These are phyloP conservation scores for Aselliscus stoliczkanus DNA, from an alignment of 2,797 vertebrate species.

Conservation along the genomic window DNA sequence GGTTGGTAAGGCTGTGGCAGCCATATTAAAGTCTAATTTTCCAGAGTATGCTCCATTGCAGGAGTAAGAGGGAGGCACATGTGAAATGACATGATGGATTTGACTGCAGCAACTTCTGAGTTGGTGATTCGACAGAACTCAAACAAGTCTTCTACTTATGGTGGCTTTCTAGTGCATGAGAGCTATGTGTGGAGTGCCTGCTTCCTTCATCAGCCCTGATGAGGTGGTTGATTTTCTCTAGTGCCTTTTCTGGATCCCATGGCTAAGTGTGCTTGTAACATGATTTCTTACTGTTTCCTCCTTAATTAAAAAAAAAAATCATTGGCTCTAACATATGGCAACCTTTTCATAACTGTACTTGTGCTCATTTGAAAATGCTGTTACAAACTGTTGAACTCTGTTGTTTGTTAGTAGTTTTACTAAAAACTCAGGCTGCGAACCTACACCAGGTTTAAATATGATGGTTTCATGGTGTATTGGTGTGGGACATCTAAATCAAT, in stretches of 20 bases:
- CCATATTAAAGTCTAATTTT: not conserved
- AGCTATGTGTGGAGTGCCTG: too few relatives aligned
- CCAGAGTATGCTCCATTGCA: not conserved
- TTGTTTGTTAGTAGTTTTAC: not conserved
- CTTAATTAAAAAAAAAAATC: slow-evolving; percentile 2
- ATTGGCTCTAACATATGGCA: not conserved
- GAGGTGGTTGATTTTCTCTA: not conserved
- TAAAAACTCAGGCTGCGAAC: not conserved
- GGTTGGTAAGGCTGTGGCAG: not conserved
- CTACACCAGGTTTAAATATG: not conserved
- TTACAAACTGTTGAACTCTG: not conserved
- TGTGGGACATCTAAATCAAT: not conserved
- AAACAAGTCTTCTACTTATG: not conserved
- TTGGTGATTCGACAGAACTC: not conserved
- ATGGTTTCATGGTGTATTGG: not conserved
- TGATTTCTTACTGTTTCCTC: slow-evolving; percentile 25
- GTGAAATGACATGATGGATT: not conserved
- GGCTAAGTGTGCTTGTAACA: not conserved
- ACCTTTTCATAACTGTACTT: not conserved
- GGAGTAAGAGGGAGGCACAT: not conserved
- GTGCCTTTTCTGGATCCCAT: not conserved
- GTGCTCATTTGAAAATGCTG: not conserved
- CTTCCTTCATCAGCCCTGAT: not conserved
- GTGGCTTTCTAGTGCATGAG: not conserved
- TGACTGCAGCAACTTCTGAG: not conserved